Evolutionary conservation across 2,113 vertebrate species (phyloP), one percentile per base, ranked within the genome.

Genomic region (western clawed frog (Xenopus tropicalis)): DNA sequence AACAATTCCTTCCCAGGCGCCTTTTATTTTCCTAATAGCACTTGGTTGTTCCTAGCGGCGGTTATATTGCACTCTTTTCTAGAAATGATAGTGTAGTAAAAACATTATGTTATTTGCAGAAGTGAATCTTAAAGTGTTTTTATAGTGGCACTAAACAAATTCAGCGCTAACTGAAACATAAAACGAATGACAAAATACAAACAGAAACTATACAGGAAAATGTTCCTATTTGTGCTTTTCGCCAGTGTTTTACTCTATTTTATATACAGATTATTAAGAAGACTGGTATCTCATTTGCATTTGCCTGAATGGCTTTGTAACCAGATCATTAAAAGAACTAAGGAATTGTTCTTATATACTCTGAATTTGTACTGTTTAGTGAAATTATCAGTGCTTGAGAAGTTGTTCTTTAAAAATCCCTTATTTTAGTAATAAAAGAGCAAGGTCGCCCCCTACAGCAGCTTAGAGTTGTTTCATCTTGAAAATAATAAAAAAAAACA

Each of bases 371-470:
- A 54, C 13, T 1, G 20, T 59, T 59, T 66, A 24, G 0, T 17
- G 54, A 22, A 66, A 66, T 23, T 16, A 48, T 13, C 29, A 37
- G 29, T 37, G 6, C 29, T 37, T 37, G 29, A 8, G 29, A 37
- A 37, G 29, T 37, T 37, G 29, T 37, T 37, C 29, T n/a, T n/a
- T n/a, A n/a, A n/a, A n/a, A 14, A 6, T 17, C 25, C 24, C 25
- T 14, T 46, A 23, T 19, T 42, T 37, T 46, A n/a, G 11, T 16
- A 29, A 1, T 12, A 29, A 62, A 56, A 54, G 61, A 52, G 25
- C 70, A 72, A 72, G 59, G 48, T 21, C 63, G 70, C 70, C 70
- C 70, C 58, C 70, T 72, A 59, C 29, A 64, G 70, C n/a, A 62
- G 20, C 6, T 22, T n/a, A 11, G 29, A 37, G 10, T 4, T 37